Evolutionary conservation across 2,888 invertebrate genomes (phyloP), one percentile per base, ranked within the genome.

Genomic region (Carabus problematicus): DNA sequence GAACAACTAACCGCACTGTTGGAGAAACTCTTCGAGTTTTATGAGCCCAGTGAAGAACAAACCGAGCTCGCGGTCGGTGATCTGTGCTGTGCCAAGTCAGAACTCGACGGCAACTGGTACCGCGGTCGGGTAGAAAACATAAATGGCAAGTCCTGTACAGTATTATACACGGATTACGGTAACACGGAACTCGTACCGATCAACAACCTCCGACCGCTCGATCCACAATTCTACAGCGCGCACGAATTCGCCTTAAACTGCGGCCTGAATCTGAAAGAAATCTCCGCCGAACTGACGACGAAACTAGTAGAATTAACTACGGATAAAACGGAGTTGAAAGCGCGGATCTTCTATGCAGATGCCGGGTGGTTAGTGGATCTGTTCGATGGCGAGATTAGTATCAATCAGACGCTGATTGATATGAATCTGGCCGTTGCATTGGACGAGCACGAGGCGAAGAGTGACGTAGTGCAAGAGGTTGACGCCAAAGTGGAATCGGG

Each of bases 91-190:
- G 62, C 69, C 11, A 70, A 75, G 64, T 74, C 74, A 40, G 64
- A 76, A 2, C 75, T 75, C 0, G 91, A 91, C 77, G 85, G 84
- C 1, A 89, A 89, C 77, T 92, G 91, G 91, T 91, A 91, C 76
- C 85, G 92, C 55, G 89, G 86, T 2, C 84, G 83, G 71, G 84
- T 91, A 16, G 43, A 83, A 9, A 80, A 79, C 58, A 75, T 79
- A 3, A 81, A 82, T 11, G 85, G 85, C 12, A 79, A 79, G 0
- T 81, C 80, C 14, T 84, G 83, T 16, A 82, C 79, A 19, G 85
- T 90, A 0, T 84, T 85, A 2, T 91, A 86, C 76, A 77, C 89
- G 0, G 93, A 93, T 78, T 92, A 91, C 72, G 93, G 92, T 45
- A 90, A 91, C 77, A 79, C 81, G 0, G 91, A 92, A 79, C 79